A percentile compares a stretch with the other conserved stretches of the same genome.
These are phyloP conservation scores for Polydrusus pterygomalis DNA, from an alignment of 2,888 invertebrate species.

Conservation along the genomic window DNA sequence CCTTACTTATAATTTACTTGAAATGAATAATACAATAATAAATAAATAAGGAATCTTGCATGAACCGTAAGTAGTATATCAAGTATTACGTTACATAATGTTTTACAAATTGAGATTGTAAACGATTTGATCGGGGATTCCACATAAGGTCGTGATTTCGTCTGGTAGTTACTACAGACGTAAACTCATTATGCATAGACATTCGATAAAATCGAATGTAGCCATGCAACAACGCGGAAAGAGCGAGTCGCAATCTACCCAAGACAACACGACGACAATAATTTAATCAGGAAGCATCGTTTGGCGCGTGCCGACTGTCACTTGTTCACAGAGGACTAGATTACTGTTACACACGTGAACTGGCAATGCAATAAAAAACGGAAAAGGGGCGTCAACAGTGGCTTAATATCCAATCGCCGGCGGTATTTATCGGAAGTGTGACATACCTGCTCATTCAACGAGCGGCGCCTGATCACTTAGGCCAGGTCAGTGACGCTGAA, in stretches of 20 bases:
- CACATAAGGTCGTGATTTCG: slow-evolving; percentile 47
- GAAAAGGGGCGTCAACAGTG: slow-evolving; percentile 30
- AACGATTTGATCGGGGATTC: slow-evolving; percentile 38
- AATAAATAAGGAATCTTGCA: background rate
- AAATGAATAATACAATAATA: too few species aligned
- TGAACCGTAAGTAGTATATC: slow-evolving; percentile 2
- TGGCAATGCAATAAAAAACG: slow-evolving; percentile 44
- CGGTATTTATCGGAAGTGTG: slow-evolving; percentile 67
- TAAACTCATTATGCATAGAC: slow-evolving; percentile 49
- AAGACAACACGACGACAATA: slow-evolving; percentile 41
- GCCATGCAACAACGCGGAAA: slow-evolving; percentile 35
- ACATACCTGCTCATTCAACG: slow-evolving; percentile 63
- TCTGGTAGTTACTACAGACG: slow-evolving; percentile 45
- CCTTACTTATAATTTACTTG: too few species aligned
- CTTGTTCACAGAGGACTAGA: slow-evolving; percentile 60
- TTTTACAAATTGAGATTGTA: slow-evolving; percentile 27
- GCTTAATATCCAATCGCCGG: slow-evolving; percentile 39
- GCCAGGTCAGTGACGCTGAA: slow-evolving; percentile 53
- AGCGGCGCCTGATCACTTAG: slow-evolving; percentile 46
- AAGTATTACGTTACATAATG: slow-evolving; percentile 15
- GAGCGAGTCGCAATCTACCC: slow-evolving; percentile 19
- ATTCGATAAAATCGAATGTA: slow-evolving; percentile 45
- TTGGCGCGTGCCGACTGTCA: slow-evolving; percentile 69
- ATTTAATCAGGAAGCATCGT: slow-evolving; percentile 47
- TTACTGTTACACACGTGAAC: slow-evolving; percentile 61